A percentile compares a stretch with the other conserved stretches of the same genome.
These are phyloP conservation scores for Avahi laniger DNA, from an alignment of 2,797 vertebrate species.

Conservation along the genomic window DNA sequence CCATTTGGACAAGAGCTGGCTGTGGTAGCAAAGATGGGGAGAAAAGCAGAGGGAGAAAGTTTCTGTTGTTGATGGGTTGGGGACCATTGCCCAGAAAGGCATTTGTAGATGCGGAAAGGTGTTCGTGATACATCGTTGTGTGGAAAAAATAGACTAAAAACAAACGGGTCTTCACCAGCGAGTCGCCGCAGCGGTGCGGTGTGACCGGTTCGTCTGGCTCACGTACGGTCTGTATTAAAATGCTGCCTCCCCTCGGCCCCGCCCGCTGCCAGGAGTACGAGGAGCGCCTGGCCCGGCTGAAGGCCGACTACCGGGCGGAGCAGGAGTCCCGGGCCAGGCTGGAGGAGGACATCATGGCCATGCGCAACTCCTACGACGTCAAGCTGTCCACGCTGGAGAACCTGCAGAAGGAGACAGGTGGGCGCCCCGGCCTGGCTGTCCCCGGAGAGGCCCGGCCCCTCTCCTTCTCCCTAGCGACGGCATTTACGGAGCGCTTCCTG, in stretches of 20 bases:
- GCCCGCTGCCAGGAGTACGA: conserved; percentile 89
- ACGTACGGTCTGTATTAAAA: background rate
- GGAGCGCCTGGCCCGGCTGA: conserved; percentile 88
- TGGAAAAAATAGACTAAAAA: background rate
- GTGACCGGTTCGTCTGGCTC: background rate
- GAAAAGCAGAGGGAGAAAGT: background rate
- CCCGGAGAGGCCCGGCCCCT: background rate
- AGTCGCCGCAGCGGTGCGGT: accelerated
- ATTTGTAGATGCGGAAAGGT: background rate
- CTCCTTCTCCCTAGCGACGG: background rate
- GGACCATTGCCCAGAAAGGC: background rate
- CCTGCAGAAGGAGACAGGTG: conserved; percentile 80
- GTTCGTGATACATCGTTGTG: background rate
- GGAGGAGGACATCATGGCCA: conserved; percentile 89
- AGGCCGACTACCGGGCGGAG: conserved; percentile 90
- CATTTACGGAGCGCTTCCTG: accelerated
- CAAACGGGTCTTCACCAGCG: background rate
- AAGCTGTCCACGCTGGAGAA: conserved; percentile 85
- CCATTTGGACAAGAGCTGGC: background rate
- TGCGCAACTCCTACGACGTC: conserved; percentile 88
- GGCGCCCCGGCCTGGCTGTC: accelerated
- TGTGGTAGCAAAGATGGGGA: background rate
- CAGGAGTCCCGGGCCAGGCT: conserved; percentile 89
- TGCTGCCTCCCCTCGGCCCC: accelerated
- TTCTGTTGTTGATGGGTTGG: accelerated